These are phyloP conservation scores for Schizotus pectinicornis DNA, from an alignment of 2,888 invertebrate species.

Conservation along the genomic window DNA sequence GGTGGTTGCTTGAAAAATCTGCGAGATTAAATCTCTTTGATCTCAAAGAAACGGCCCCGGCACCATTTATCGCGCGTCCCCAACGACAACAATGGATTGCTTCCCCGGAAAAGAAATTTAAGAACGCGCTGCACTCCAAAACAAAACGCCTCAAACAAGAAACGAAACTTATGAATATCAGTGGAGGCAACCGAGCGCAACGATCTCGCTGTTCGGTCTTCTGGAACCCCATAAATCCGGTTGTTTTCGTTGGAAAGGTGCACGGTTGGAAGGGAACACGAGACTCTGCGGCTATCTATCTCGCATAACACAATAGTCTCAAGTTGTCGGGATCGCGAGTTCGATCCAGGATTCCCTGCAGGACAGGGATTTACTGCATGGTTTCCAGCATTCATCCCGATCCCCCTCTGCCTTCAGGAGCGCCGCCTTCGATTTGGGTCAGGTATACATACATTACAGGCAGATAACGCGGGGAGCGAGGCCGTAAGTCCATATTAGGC, in stretches of 20 bases:
- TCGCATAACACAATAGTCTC: slow-evolving; percentile 30
- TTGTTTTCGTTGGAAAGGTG: slow-evolving; percentile 25
- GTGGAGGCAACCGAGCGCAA: slow-evolving; percentile 16
- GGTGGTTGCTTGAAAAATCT: too few species aligned
- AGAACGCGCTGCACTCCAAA: slow-evolving; percentile 14
- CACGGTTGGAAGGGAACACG: slow-evolving; percentile 14
- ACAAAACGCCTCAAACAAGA: slow-evolving; percentile 10
- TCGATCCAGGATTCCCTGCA: slow-evolving; percentile 27
- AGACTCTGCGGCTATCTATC: slow-evolving; percentile 22
- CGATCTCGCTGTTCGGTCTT: slow-evolving; percentile 10
- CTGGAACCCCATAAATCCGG: slow-evolving; percentile 18
- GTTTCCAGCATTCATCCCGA: slow-evolving; percentile 20
- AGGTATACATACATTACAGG: too few species aligned
- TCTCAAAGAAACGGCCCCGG: not conserved
- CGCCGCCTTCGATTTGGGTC: not conserved
- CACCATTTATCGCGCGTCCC: slow-evolving; percentile 11
- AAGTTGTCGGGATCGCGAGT: slow-evolving; percentile 18
- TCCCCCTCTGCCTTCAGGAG: not conserved
- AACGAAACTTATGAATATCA: slow-evolving; percentile 25
- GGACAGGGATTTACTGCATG: slow-evolving; percentile 27
- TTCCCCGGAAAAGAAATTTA: slow-evolving; percentile 13
- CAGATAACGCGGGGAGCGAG: too few species aligned
- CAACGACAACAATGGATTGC: slow-evolving; percentile 6
- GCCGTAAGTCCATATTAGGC: too few species aligned
- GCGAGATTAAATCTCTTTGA: too few species aligned